Evolutionary conservation across 2,797 vertebrate species (phyloP), one percentile per base, ranked within the genome.

Genomic region (Heliangelus exortis): DNA sequence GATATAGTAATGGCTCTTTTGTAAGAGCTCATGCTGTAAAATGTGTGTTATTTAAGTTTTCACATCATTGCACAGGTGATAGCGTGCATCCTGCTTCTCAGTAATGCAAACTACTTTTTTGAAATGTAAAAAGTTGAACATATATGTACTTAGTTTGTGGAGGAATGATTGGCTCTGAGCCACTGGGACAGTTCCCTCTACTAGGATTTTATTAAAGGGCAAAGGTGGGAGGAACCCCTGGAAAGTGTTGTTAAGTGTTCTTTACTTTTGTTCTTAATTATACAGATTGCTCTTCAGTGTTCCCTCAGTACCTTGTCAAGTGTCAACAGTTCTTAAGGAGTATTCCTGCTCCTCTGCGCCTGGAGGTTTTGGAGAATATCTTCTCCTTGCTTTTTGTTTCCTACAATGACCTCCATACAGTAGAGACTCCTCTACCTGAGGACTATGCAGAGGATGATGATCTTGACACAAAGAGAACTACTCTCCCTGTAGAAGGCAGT

Each of bases 291-390:
- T 97, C 97, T 76, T 61, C 97, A 66, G 86, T 98, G 94, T 99
- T 99, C 96, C 96, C 98, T 95, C 97, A 97, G 77, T 99, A 98
- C 96, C 97, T 99, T 92, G 97, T 96, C 2, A 98, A 98, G 96
- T 99, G 99, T 96, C 98, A 99, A 95, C 98, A 98, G 81, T 99
- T 98, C 90, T 97, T 99, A 94, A 98, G 98, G 93, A 97, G 97
- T 1, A 45, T 99, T 75, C 99, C 99, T 4, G 96, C 98, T 87
- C 97, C 98, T 90, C 97, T 99, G 91, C 98, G 98, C 48, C 96
- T 99, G 95, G 99, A 99, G 96, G 98, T 99, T 86, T 98, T 99
- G 88, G 99, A 99, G 97, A 99, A 99, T 96, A 98, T 99, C 96
- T 99, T 99, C 97, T 99, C 99, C 19, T 98, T 99, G 66, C 98